phyloP scores from a whole-genome alignment of 1,140 invertebrate genomes.

The Aphelenchoides fujianensis region DNA sequence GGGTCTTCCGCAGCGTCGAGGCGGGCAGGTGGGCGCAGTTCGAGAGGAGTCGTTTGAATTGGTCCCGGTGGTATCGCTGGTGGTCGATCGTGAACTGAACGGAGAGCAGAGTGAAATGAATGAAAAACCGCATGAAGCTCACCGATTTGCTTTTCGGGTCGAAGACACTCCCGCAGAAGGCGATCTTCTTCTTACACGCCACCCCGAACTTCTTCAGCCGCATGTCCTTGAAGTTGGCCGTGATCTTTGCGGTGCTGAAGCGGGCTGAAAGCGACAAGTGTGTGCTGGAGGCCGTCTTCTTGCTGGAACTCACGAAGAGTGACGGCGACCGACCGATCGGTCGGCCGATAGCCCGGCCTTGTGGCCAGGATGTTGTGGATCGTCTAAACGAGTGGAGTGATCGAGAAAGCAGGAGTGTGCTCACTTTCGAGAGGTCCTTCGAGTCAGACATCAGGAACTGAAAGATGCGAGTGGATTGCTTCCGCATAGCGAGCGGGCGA shows the following conservation, averaged over 20 bases:
- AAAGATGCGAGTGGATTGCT: no score
- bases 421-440: no score
- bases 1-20: background rate
- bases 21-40: background rate
- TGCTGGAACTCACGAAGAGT: no score
- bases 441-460: slow-evolving; percentile 1
- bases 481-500: no score
- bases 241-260: background rate
- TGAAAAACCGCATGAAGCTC: background rate
- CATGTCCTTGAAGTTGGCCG: background rate
- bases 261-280: background rate
- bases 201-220: background rate
- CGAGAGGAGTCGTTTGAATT: background rate
- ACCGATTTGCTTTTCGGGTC: background rate
- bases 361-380: no score
- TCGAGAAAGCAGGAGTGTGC: no score
- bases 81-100: slow-evolving; percentile 7
- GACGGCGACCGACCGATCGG: no score
- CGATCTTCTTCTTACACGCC: background rate
- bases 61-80: background rate
- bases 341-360: no score
- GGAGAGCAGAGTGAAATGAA: background rate
- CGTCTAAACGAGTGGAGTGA: no score
- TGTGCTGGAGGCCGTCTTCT: no score
- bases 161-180: slow-evolving; percentile 10